Conservation (phyloP, 2,113 vertebrate genomes). For the Gallinago jamesoni region DNA sequence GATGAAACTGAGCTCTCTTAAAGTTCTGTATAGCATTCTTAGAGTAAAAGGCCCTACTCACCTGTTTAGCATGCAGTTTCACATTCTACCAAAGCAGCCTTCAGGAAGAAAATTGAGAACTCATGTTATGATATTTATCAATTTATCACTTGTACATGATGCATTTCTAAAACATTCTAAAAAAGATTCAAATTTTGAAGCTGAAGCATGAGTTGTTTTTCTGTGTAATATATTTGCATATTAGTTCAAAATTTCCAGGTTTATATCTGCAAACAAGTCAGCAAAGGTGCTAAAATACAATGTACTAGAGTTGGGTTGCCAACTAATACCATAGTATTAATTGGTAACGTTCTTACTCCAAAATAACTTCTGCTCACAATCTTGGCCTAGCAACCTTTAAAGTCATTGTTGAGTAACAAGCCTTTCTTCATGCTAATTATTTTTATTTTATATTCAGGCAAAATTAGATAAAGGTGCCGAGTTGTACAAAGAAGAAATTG, state of each 20-base stretch:
- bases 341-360: not conserved
- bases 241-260: not conserved
- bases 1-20: not conserved
- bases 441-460: slow-evolving; percentile 48
- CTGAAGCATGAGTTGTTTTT: not conserved
- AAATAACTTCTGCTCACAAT: not conserved
- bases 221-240: not conserved
- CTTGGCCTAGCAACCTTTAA: not conserved
- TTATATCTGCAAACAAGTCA: not conserved
- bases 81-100: not conserved
- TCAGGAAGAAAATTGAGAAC: not conserved
- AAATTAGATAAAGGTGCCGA: slow-evolving; percentile 71
- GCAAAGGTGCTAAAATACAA: not conserved
- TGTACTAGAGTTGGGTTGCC: not conserved
- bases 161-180: not conserved
- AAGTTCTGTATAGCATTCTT: not conserved
- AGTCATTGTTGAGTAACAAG: not conserved
- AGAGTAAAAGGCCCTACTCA: not conserved
- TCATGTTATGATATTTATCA: not conserved
- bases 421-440: not conserved
- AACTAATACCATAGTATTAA: not conserved
- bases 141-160: not conserved
- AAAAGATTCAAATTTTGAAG: not conserved
- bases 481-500: slow-evolving; percentile 79
- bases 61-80: not conserved